Evolutionary conservation across 2,797 vertebrate species (phyloP).

Genomic region (Tokudaia muenninki): DNA sequence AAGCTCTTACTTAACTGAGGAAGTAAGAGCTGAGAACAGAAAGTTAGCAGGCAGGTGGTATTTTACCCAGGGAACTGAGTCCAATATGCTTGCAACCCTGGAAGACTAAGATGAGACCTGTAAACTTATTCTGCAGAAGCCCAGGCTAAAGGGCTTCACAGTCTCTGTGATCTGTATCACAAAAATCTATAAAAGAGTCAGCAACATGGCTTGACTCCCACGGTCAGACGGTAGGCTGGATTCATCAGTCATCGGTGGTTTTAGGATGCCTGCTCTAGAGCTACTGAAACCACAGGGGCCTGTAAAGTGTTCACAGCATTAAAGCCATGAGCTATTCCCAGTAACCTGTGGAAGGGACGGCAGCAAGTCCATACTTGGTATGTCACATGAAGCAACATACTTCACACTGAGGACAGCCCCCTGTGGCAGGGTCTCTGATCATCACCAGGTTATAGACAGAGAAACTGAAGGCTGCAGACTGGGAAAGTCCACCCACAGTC

Average conservation of each 20-base stretch:
- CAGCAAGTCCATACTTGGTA: too few relatives aligned
- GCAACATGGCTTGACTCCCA: too few relatives aligned
- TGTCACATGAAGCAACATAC: not conserved
- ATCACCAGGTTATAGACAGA: not conserved
- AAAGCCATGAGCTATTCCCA: not conserved
- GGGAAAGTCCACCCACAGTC: not conserved
- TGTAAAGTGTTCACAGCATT: not conserved
- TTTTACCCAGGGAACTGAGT: not conserved
- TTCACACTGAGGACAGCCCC: rapidly evolving
- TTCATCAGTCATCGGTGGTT: not conserved
- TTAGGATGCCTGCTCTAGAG: not conserved
- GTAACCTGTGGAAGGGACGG: not conserved
- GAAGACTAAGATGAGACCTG: too few relatives aligned
- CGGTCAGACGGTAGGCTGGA: not conserved
- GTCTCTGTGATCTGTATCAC: not conserved
- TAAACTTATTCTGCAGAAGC: not conserved
- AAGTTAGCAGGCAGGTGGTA: not conserved
- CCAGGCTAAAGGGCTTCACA: not conserved
- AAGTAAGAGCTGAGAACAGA: not conserved
- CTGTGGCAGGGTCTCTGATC: not conserved
- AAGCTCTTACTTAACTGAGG: not conserved
- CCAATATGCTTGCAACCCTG: not conserved
- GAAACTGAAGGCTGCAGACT: not conserved
- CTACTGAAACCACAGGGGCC: too few relatives aligned
- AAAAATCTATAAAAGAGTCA: not conserved